Conservation (phyloP, 2,888 invertebrate species). For the Sabatieria punctata region DNA sequence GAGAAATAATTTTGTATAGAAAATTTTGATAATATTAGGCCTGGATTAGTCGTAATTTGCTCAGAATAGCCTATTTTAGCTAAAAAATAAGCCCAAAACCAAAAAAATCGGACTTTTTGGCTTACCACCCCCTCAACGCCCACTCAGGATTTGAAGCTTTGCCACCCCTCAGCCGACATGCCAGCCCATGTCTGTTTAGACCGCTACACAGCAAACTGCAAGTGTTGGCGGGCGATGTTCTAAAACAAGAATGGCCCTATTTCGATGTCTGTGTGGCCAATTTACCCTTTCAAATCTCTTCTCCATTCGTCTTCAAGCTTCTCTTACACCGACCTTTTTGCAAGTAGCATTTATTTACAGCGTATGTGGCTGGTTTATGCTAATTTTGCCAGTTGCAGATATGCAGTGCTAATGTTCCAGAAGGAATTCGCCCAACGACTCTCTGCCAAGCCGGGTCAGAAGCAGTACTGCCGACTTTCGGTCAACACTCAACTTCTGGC, state of each 20-base stretch:
- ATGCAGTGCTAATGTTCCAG: conserved; percentile 97
- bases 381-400: conserved; percentile 47
- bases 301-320: conserved; percentile 81
- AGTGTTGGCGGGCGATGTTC: conserved; percentile 76
- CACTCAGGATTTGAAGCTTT: too few relatives aligned
- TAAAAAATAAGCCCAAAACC: too few relatives aligned
- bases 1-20: too few relatives aligned
- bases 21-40: too few relatives aligned
- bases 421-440: conserved; percentile 91
- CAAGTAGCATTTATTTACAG: conserved; percentile 20
- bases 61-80: too few relatives aligned
- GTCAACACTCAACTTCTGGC: conserved; percentile 89
- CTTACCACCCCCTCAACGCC: too few relatives aligned
- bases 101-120: too few relatives aligned
- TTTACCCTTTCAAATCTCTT: conserved; percentile 87
- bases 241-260: conserved; percentile 81
- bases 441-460: conserved; percentile 90
- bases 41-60: too few relatives aligned
- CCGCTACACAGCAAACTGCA: conserved; percentile 85
- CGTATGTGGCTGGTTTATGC: not conserved
- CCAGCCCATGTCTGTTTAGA: too few relatives aligned
- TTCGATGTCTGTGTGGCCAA: conserved; percentile 98
- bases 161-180: too few relatives aligned
- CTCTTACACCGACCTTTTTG: conserved; percentile 51
- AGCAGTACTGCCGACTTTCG: conserved; percentile 83